Evolutionary conservation across 2,888 invertebrate species (phyloP).

Genomic region (Lamproptera curius): DNA sequence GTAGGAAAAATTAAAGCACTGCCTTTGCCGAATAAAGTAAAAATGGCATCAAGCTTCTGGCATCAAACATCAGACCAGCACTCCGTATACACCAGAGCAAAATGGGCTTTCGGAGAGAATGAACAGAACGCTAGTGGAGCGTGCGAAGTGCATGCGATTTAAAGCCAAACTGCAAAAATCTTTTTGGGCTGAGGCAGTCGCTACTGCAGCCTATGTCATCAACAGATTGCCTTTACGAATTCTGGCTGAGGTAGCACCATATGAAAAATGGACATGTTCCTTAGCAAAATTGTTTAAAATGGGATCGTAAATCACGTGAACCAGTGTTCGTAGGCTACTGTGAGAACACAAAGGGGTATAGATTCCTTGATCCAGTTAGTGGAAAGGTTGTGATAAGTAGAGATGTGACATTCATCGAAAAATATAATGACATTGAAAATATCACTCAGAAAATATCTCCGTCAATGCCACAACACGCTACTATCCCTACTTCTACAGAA

Average conservation of each 20-base stretch:
- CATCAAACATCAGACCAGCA: conserved; percentile 21
- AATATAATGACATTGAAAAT: background rate
- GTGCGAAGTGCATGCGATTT: conserved; percentile 25
- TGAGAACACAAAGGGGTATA: conserved; percentile 1
- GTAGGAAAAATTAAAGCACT: too few relatives aligned
- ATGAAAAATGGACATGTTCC: conserved; percentile 22
- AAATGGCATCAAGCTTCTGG: too few relatives aligned
- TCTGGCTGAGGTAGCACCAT: background rate
- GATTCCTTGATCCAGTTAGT: background rate
- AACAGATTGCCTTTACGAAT: conserved; percentile 1
- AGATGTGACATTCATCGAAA: background rate
- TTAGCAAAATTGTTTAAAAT: conserved; percentile 17
- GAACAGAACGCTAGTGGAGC: conserved; percentile 21
- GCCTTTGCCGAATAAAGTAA: too few relatives aligned
- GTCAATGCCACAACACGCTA: background rate
- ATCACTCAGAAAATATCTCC: background rate
- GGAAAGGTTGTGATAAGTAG: background rate
- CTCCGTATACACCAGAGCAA: conserved; percentile 24
- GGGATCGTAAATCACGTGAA: conserved; percentile 5
- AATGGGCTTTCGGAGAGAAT: conserved; percentile 24
- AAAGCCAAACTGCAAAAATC: conserved; percentile 16
- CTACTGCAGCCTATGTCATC: conserved; percentile 10
- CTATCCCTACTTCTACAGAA: background rate
- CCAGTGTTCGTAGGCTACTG: conserved; percentile 14
- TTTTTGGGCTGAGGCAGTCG: conserved; percentile 14